Evolutionary conservation across 2,113 vertebrate genomes (phyloP).

Genomic region (Brienomyrus longianalis): DNA sequence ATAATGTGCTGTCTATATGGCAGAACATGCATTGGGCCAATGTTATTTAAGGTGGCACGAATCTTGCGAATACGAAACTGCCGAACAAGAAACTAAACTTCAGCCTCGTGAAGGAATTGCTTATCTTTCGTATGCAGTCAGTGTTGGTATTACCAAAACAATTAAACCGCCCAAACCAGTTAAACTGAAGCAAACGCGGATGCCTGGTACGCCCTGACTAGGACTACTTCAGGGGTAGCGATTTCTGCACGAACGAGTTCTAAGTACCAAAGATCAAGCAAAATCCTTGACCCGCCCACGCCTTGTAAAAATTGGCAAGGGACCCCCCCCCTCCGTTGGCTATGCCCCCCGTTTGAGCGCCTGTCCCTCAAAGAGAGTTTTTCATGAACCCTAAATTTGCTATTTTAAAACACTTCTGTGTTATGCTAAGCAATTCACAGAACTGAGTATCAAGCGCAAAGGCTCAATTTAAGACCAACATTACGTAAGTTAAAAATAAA

Average conservation of each 20-base stretch:
- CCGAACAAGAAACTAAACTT: too few relatives aligned
- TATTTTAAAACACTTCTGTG: neutral
- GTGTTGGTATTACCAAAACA: neutral
- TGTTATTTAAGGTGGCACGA: too few relatives aligned
- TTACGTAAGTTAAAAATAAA: neutral
- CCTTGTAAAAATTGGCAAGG: neutral
- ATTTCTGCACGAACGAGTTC: neutral
- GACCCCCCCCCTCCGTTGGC: too few relatives aligned
- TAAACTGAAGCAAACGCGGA: neutral
- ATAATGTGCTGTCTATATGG: too few relatives aligned
- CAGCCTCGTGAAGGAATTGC: too few relatives aligned
- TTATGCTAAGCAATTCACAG: too few relatives aligned
- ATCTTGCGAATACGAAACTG: too few relatives aligned
- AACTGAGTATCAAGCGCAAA: neutral
- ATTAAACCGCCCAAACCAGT: neutral
- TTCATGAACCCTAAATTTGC: neutral
- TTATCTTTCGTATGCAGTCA: neutral
- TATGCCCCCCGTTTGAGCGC: neutral
- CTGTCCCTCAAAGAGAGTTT: neutral
- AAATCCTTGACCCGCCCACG: neutral
- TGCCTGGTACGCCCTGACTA: neutral
- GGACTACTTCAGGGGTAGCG: neutral
- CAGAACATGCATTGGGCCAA: too few relatives aligned
- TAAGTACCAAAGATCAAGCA: neutral
- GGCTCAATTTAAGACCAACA: neutral